Evolutionary conservation across 2,113 vertebrate species (phyloP).

Genomic region (Ammospiza caudacuta): DNA sequence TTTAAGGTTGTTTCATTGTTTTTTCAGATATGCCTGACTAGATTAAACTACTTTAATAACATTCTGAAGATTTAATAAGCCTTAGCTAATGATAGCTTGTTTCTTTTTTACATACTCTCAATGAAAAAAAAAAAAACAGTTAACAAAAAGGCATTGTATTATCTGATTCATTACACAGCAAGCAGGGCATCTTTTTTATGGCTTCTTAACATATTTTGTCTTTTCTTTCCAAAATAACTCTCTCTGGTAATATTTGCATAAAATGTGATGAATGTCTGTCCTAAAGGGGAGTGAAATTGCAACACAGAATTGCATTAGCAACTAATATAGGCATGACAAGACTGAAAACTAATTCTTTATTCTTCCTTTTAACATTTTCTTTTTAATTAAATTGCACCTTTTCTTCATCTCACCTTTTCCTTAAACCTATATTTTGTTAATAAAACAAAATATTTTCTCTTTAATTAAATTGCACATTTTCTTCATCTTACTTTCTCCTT

Average conservation of each 20-base stretch:
- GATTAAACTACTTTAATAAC: not conserved
- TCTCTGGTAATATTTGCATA: not conserved
- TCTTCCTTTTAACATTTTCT: not conserved
- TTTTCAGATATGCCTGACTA: not conserved
- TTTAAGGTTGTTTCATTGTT: not conserved
- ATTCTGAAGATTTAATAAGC: not conserved
- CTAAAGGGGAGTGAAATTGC: not conserved
- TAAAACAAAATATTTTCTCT: not conserved
- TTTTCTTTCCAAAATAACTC: not conserved
- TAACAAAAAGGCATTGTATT: not conserved
- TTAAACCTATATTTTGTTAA: not conserved
- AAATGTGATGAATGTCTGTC: not conserved
- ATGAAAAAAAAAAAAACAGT: not conserved
- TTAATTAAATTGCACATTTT: not conserved
- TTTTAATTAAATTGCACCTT: not conserved
- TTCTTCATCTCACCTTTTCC: not conserved
- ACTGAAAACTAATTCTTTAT: not conserved
- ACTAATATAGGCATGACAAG: not conserved
- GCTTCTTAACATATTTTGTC: not conserved
- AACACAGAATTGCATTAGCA: not conserved
- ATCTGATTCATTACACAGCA: not conserved
- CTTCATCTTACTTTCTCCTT: not conserved
- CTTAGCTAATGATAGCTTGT: not conserved
- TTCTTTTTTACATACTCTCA: not conserved
- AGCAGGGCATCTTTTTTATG: not conserved